Evolutionary conservation across 2,797 vertebrate genomes (phyloP), one percentile per base, ranked within the genome.

Genomic region (Lithobates sylvaticus): DNA sequence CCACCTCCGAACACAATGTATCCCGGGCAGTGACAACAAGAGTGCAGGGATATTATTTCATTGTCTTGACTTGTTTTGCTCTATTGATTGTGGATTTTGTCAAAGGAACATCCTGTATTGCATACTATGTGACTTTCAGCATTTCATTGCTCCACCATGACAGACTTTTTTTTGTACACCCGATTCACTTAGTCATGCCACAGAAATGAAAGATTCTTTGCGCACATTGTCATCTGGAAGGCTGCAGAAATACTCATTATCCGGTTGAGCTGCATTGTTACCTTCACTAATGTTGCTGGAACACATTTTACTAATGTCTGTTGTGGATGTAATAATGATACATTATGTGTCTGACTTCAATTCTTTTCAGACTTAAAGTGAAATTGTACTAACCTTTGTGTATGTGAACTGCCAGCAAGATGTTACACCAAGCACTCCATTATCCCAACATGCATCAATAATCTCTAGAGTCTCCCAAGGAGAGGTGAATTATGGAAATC

Each of bases 1-100:
- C 21, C 54, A 61, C 42, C 65, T 50, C 65, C 42, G 13, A 80
- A 54, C 65, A 69, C 26, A 69, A 69, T 54, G 42, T 10, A 80
- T 23, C 78, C 42, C 23, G 78, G 78, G 21, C 15, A 47, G 69
- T 80, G 65, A 80, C 65, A 12, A 69, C 16, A 44, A 5, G 23
- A 70, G n/a, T 5, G 12, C 5, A 26, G 27, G 23, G 54, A 44
- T 21, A 21, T 32, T 15, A 67, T 27, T 34, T 1, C 7, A 67
- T 15, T 44, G 4, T 12, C 26, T 65, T 39, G 2, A 42, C 26
- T 44, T 18, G 18, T 5, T 78, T 67, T 4, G 0, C 8, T 78
- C 5, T 3, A 26, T 78, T 65, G 36, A 26, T 26, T 78, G 8
- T 36, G 16, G 58, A 26, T 27, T 10, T 27, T 65, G 23, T 42